Evolutionary conservation across 1,140 invertebrate species (phyloP).

Genomic region (Palaemon carinicauda): DNA sequence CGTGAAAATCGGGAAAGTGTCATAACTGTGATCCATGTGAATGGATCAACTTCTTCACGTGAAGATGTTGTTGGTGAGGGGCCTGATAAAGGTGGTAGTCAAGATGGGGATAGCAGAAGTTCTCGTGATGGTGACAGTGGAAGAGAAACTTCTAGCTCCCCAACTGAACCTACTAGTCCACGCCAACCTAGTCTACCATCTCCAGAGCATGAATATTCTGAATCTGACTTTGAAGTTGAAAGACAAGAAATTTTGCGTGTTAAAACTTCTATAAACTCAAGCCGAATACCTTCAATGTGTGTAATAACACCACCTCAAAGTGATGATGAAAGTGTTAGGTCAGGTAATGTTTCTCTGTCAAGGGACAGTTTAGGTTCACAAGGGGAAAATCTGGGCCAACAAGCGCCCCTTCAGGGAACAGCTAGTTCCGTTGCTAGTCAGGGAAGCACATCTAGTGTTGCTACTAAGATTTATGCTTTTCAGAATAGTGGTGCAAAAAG

Average conservation of each 20-base stretch:
- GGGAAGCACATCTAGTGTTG: constrained; percentile 38
- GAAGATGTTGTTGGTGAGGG: constrained; percentile 68
- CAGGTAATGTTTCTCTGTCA: constrained; percentile 44
- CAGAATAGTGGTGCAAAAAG: constrained; percentile 53
- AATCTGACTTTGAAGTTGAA: constrained; percentile 85
- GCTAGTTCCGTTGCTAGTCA: constrained; percentile 39
- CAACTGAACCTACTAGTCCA: constrained; percentile 76
- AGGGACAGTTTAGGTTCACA: constrained; percentile 49
- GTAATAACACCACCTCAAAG: constrained; percentile 87
- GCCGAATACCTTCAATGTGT: constrained; percentile 90
- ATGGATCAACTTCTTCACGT: constrained; percentile 59
- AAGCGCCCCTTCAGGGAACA: constrained; percentile 49
- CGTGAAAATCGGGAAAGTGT: constrained; percentile 60
- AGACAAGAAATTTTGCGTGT: constrained; percentile 83
- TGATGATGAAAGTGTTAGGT: constrained; percentile 73
- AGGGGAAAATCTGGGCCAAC: constrained; percentile 41
- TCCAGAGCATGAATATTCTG: constrained; percentile 77
- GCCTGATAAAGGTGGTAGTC: constrained; percentile 72
- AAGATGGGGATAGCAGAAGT: constrained; percentile 67
- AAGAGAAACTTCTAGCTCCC: constrained; percentile 81
- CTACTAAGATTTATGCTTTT: constrained; percentile 43
- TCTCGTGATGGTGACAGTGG: constrained; percentile 78
- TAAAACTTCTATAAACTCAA: constrained; percentile 86
- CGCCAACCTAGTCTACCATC: constrained; percentile 44
- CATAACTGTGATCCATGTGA: constrained; percentile 61